Evolutionary conservation across 2,797 vertebrate species (phyloP).

Genomic region (Antennarius maculatus): DNA sequence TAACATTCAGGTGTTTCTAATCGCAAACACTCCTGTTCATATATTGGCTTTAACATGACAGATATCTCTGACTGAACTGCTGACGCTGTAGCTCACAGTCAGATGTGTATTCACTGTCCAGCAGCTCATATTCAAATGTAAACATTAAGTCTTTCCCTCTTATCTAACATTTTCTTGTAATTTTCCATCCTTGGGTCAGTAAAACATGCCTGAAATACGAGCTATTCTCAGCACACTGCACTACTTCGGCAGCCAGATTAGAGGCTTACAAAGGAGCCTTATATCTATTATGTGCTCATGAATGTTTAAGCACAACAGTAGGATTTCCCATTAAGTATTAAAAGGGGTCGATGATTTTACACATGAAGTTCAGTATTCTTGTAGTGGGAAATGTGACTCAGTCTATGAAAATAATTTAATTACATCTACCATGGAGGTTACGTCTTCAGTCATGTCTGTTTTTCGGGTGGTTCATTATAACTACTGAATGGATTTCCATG

Average conservation of each 20-base stretch:
- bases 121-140: conserved; percentile 43
- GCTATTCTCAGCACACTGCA: conserved; percentile 55
- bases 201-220: conserved; percentile 48
- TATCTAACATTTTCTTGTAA: conserved; percentile 43
- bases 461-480: no score
- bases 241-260: conserved; percentile 24
- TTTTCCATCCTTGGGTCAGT: conserved; percentile 53
- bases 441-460: no score
- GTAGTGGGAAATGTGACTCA: not conserved
- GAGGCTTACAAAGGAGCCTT: conserved; percentile 20
- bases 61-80: conserved; percentile 24
- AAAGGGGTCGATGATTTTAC: conserved; percentile 5
- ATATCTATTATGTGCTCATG: conserved; percentile 10
- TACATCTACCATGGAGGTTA: not conserved
- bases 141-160: conserved; percentile 52
- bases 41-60: not conserved
- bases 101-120: conserved; percentile 35
- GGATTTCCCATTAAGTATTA: not conserved
- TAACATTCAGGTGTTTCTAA: conserved; percentile 34
- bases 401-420: not conserved
- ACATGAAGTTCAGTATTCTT: not conserved
- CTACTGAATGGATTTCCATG: no score
- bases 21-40: conserved; percentile 1
- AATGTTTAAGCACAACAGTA: conserved; percentile 10
- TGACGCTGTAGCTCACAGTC: conserved; percentile 34